Conservation (phyloP, 1,140 invertebrate species). For the Drosophila yakuba region DNA sequence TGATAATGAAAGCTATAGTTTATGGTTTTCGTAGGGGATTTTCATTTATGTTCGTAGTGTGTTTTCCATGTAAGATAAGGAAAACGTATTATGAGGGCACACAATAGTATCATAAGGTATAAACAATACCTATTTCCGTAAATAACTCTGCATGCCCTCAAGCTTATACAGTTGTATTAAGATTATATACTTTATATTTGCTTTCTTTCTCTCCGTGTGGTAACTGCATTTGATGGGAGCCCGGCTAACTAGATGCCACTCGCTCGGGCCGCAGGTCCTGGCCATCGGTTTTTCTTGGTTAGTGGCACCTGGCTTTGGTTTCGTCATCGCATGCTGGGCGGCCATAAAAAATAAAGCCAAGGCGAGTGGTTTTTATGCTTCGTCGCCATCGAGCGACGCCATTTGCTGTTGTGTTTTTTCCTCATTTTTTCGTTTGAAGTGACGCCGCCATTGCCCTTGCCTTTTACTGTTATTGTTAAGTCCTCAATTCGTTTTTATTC, state of each 20-base stretch:
- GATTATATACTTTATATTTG: neutral
- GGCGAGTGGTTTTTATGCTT: conserved; percentile 79
- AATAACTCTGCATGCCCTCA: too few relatives aligned
- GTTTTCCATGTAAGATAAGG: too few relatives aligned
- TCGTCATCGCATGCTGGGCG: conserved; percentile 57
- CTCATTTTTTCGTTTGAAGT: neutral
- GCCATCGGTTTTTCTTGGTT: conserved; percentile 5
- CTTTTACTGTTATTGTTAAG: conserved; percentile 77
- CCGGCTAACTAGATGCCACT: conserved; percentile 19
- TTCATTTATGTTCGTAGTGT: too few relatives aligned
- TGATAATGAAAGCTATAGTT: too few relatives aligned
- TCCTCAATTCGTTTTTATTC: conserved; percentile 83
- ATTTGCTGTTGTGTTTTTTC: conserved; percentile 53
- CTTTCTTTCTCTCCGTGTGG: conserved; percentile 17
- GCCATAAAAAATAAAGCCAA: conserved; percentile 66
- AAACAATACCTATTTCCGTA: neutral
- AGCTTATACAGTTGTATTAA: too few relatives aligned
- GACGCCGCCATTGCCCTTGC: conserved; percentile 45
- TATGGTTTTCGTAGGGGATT: too few relatives aligned
- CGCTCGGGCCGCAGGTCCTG: conserved; percentile 9
- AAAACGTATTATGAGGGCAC: too few relatives aligned
- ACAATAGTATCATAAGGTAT: too few relatives aligned
- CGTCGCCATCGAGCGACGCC: conserved; percentile 74
- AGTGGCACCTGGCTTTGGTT: conserved; percentile 58
- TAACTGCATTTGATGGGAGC: conserved; percentile 32